These are phyloP conservation scores for Eulithis prunata DNA, from an alignment of 2,888 invertebrate species.

Conservation along the genomic window DNA sequence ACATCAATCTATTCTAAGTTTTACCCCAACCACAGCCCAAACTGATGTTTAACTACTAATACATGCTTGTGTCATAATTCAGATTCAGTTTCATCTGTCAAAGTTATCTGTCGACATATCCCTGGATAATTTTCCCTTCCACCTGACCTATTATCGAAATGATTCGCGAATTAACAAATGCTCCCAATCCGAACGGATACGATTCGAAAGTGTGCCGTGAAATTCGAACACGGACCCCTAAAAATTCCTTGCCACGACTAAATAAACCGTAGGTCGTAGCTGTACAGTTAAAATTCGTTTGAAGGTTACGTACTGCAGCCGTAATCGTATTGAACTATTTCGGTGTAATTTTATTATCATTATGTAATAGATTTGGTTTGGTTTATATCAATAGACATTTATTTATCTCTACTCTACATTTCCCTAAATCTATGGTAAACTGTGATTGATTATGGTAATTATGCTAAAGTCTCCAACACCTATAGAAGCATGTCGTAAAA, in stretches of 20 bases:
- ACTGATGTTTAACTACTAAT: too few species aligned
- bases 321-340: constrained; percentile 28
- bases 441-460: too few species aligned
- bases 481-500: too few species aligned
- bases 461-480: too few species aligned
- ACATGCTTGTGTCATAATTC: too few species aligned
- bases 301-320: constrained; percentile 12
- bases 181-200: constrained; percentile 63
- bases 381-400: constrained; percentile 13
- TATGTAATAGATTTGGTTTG: constrained; percentile 37
- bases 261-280: not conserved
- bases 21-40: too few species aligned
- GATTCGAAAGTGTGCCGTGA: constrained; percentile 61
- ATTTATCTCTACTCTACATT: too few species aligned
- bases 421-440: too few species aligned
- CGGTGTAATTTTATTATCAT: constrained; percentile 22
- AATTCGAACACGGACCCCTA: constrained; percentile 44
- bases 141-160: constrained; percentile 53
- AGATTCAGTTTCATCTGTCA: not conserved
- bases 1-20: too few species aligned
- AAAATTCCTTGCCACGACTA: constrained; percentile 6
- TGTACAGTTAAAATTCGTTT: constrained; percentile 6
- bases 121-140: constrained; percentile 13
- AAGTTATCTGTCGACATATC: constrained; percentile 23
- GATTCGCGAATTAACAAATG: constrained; percentile 64